Percentiles rank a stretch among this genome's conserved stretches.
Conservation (phyloP, 2,888 invertebrate species). For the Oithona nana region DNA sequence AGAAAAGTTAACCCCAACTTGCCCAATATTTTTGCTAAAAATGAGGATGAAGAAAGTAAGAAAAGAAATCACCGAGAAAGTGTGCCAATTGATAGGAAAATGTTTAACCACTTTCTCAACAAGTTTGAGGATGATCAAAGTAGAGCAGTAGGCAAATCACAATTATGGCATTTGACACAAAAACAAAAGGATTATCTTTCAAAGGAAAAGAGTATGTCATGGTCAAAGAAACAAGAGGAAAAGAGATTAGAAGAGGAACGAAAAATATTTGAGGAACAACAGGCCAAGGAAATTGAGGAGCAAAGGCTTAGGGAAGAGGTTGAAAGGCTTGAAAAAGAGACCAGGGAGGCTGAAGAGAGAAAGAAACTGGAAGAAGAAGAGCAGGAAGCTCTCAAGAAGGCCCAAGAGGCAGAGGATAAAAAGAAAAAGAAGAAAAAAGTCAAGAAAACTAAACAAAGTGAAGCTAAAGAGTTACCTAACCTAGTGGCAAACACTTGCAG, state of each 20-base stretch:
- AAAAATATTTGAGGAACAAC: not conserved
- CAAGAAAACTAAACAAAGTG: not conserved
- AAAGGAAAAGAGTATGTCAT: not conserved
- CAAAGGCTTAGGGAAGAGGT: not conserved
- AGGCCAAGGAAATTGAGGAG: not conserved
- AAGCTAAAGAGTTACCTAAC: not conserved
- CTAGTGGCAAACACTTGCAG: not conserved
- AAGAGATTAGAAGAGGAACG: not conserved
- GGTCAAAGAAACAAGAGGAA: not conserved
- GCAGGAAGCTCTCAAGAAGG: not conserved
- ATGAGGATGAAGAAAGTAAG: not conserved
- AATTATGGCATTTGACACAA: not conserved
- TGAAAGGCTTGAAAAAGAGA: constrained; percentile 1
- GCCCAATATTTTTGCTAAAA: constrained; percentile 5
- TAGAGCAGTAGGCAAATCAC: not conserved
- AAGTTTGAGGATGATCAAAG: constrained; percentile 7
- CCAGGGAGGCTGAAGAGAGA: constrained; percentile 9
- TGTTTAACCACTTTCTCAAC: not conserved
- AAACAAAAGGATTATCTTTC: constrained; percentile 1
- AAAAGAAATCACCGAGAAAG: not conserved
- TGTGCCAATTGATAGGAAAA: constrained; percentile 1
- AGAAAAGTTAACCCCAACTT: not conserved
- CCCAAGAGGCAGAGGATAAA: not conserved
- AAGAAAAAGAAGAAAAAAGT: constrained; percentile 20
- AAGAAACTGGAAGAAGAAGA: not conserved